These are phyloP conservation scores for Nasonia oneida DNA, from an alignment of 2,888 invertebrate genomes.

Conservation along the genomic window DNA sequence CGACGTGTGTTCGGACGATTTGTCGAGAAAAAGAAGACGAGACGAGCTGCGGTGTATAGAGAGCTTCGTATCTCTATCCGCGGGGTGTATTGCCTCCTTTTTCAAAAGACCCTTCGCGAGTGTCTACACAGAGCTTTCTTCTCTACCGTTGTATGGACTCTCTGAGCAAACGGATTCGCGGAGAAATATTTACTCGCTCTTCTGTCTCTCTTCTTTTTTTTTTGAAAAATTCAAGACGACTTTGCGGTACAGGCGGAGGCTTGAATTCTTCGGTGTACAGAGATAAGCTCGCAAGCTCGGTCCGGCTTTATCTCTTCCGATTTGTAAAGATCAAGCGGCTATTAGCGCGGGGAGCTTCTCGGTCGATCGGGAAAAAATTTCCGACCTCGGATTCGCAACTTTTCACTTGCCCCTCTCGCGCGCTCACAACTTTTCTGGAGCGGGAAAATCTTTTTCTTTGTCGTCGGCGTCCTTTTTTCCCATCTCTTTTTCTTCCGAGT, in stretches of 20 bases:
- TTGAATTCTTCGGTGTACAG: background rate
- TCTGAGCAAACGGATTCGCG: slow-evolving; percentile 20
- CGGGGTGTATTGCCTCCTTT: background rate
- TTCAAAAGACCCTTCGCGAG: background rate
- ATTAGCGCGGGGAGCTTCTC: slow-evolving; percentile 33
- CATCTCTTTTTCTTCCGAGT: background rate
- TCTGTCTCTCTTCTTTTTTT: too few species aligned
- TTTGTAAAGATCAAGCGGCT: slow-evolving; percentile 60
- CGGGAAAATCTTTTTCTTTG: background rate
- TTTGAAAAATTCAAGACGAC: background rate
- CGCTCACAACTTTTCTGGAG: background rate
- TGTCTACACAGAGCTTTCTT: background rate
- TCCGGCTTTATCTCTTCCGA: slow-evolving; percentile 51
- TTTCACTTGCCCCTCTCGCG: background rate
- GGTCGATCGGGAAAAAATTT: slow-evolving; percentile 27
- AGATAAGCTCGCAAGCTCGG: slow-evolving; percentile 30
- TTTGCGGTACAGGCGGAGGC: background rate
- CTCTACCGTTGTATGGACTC: background rate
- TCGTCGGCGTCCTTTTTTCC: background rate
- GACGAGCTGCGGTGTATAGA: too few species aligned
- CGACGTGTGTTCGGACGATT: slow-evolving; percentile 20
- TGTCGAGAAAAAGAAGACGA: background rate
- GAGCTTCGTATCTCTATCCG: background rate
- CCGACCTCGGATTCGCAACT: slow-evolving; percentile 3
- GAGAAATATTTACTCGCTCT: background rate